These are phyloP conservation scores for Lophura nycthemera DNA, from an alignment of 2,113 vertebrate species.

Conservation along the genomic window DNA sequence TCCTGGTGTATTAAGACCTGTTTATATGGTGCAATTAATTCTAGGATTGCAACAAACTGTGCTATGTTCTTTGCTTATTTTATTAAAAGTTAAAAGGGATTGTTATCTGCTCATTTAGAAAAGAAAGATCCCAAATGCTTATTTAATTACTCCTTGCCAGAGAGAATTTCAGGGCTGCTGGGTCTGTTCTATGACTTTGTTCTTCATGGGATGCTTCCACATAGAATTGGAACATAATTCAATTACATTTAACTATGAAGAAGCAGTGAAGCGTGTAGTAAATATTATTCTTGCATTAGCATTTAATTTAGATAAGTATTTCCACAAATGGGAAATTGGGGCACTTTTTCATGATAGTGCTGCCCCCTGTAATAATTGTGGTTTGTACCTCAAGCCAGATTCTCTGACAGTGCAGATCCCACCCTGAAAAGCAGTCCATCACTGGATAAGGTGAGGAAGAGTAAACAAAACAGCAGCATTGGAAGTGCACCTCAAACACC, in stretches of 20 bases:
- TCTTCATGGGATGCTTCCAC: background rate
- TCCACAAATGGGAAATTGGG: conserved; percentile 31
- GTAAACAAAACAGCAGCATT: accelerated
- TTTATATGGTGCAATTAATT: background rate
- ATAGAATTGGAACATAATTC: conserved; percentile 4
- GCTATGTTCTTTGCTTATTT: background rate
- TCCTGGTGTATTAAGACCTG: background rate
- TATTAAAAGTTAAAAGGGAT: background rate
- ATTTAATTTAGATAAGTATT: conserved; percentile 71
- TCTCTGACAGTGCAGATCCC: background rate
- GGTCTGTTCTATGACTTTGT: background rate
- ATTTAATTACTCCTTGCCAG: background rate
- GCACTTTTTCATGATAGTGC: background rate
- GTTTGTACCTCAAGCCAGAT: background rate
- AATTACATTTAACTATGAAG: conserved; percentile 16
- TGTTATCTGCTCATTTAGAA: conserved; percentile 2
- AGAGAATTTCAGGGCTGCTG: background rate
- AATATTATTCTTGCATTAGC: conserved; percentile 54
- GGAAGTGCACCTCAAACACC: background rate
- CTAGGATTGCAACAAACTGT: background rate
- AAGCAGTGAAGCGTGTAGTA: conserved; percentile 53
- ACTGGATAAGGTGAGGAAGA: background rate
- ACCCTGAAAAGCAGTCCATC: background rate
- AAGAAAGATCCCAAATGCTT: background rate
- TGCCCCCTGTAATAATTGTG: background rate